Evolutionary conservation across 2,888 invertebrate species (phyloP), one percentile per base, ranked within the genome.

Genomic region (Drosophila neonasuta): DNA sequence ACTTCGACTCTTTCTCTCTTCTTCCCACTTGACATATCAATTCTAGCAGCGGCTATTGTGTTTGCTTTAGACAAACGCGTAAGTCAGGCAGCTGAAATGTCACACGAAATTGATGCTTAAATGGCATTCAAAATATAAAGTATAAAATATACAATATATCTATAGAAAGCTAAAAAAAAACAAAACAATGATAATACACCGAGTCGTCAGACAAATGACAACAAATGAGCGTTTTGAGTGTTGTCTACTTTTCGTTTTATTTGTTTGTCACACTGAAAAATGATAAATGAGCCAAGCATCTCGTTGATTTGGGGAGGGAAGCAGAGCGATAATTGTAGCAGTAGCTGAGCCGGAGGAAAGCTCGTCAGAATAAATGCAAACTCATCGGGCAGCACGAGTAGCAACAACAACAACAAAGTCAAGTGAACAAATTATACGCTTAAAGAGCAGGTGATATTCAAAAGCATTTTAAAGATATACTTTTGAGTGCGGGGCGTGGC

Each of bases 51-150:
- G 17, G 42, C 50, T 52, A 13, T 73, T 74, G 74, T 63, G 74
- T 63, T 59, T 55, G 45, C n/a, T 24, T 20, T 5, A 20, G 13
- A 46, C 71, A 65, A 65, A 68, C 86, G 86, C 83, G 80, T 85
- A 85, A 80, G 68, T 68, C 80, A 55, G 71, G 80, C 77, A 79
- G 82, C 80, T 74, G 68, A 73, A 78, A 79, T 75, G 68, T 67
- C 78, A 74, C 74, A 81, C 54, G 59, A 75, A 85, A 79, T 85
- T 66, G 80, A 77, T 69, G 86, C 74, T 79, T 82, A 80, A 85
- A 74, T 76, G 80, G 39, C 80, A 79, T 73, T 76, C 79, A 69
- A 82, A 79, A 78, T 51, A 63, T 64, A 70, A 71, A 39, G n/a
- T 63, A 68, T 68, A 68, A 67, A 32, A 54, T 56, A 41, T 32